These are phyloP conservation scores for Stenoptilia bipunctidactyla DNA, from an alignment of 2,888 invertebrate genomes.

Conservation along the genomic window DNA sequence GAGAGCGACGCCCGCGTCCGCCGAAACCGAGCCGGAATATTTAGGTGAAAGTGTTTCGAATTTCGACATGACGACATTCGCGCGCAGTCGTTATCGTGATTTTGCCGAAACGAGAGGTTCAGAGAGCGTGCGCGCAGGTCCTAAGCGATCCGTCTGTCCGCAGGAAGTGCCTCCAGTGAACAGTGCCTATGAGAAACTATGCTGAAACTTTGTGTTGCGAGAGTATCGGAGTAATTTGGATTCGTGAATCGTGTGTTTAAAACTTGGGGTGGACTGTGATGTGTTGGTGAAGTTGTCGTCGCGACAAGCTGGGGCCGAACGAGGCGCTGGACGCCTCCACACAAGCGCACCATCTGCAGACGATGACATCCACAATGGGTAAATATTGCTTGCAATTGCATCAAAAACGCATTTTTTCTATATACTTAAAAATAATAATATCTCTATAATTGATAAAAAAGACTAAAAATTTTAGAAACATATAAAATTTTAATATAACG, in stretches of 20 bases:
- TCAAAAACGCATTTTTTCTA: no score
- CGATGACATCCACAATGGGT: conserved; percentile 69
- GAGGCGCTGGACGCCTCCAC: conserved; percentile 57
- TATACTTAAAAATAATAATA: not conserved
- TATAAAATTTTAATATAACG: not conserved
- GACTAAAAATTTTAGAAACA: not conserved
- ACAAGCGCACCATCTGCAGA: conserved; percentile 56
- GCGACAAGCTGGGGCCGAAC: conserved; percentile 52
- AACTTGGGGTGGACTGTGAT: conserved; percentile 54
- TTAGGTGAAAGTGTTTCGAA: conserved; percentile 73
- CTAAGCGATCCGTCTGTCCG: conserved; percentile 30
- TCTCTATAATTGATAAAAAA: not conserved
- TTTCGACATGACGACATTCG: conserved; percentile 71
- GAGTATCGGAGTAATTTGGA: conserved; percentile 56
- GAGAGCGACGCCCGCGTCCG: conserved; percentile 70
- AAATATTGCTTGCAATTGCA: no score
- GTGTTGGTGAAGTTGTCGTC: conserved; percentile 62
- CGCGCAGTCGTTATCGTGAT: conserved; percentile 72
- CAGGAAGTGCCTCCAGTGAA: conserved; percentile 44
- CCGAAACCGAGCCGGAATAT: conserved; percentile 70
- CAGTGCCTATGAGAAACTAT: conserved; percentile 53
- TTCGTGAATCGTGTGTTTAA: conserved; percentile 57
- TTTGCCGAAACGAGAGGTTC: conserved; percentile 70
- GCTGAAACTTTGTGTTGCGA: conserved; percentile 51
- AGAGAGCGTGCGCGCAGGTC: conserved; percentile 31